phyloP scores from a whole-genome alignment of 2,888 invertebrate genomes.

The Catocala sponsa region DNA sequence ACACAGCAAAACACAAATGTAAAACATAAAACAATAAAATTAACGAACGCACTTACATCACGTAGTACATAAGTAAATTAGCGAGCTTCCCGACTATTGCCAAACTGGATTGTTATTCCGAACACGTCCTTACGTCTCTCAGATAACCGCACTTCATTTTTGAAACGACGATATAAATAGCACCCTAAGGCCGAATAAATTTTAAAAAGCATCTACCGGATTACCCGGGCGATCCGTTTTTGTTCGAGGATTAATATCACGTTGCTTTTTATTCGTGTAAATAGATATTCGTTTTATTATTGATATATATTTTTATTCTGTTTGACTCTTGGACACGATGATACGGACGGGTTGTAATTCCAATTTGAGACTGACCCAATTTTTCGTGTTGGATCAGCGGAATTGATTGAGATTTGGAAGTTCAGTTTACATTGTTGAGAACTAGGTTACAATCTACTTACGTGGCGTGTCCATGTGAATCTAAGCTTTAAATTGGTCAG shows the following conservation, averaged over 20 bases:
- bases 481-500: too few species aligned
- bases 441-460: conserved; percentile 6
- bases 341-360: conserved; percentile 12
- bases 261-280: conserved; percentile 38
- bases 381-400: conserved; percentile 15
- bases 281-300: conserved; percentile 38
- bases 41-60: conserved; percentile 38
- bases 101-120: conserved; percentile 73
- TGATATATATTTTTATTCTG: conserved; percentile 26
- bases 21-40: conserved; percentile 38
- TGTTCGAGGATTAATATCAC: conserved; percentile 53
- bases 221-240: conserved; percentile 52
- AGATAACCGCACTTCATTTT: conserved; percentile 87
- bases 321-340: conserved; percentile 15
- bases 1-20: background rate
- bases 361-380: conserved; percentile 10
- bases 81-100: conserved; percentile 41
- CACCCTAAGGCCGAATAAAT: conserved; percentile 83
- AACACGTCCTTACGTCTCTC: conserved; percentile 79
- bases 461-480: background rate
- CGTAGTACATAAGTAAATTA: conserved; percentile 51
- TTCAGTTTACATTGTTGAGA: conserved; percentile 13
- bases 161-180: conserved; percentile 85
- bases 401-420: conserved; percentile 15
- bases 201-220: conserved; percentile 79